Evolutionary conservation across 2,797 vertebrate genomes (phyloP), one percentile per base, ranked within the genome.

Genomic region (Miichthys miiuy): DNA sequence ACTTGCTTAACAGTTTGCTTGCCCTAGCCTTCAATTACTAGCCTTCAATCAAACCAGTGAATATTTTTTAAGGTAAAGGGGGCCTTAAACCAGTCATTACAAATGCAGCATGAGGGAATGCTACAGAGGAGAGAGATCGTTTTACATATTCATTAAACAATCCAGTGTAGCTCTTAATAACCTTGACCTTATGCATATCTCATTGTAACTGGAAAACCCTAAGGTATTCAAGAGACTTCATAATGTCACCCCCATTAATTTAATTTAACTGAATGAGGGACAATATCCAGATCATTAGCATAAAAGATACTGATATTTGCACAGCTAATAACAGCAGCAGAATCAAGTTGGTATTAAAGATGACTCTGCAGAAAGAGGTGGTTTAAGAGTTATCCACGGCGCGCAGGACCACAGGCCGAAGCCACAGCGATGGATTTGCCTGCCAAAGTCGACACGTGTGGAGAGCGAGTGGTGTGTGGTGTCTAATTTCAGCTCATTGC

Each of bases 1-100:
- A 87, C 90, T 91, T 89, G 77, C 92, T 94, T 89, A 88, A 92
- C 87, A 92, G 87, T 93, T 93, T 89, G 80, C 88, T 89, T 68
- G 73, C 81, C 81, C 64, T 47, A 70, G 83, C 81, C 85, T 89
- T 92, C 92, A 92, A 90, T 92, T 92, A 92, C 84, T 52, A 84
- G 75, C 80, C 77, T 87, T 92, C 87, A 84, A 89, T 88, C 83
- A 87, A 81, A 71, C 69, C 48, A 63, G 65, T 60, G 67, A 56
- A 11, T 63, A 61, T 69, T 87, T 82, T 62, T 77, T 13, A 25
- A 50, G 51, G 56, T 46, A 75, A 83, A 87, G 72, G 16, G 51
- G 21, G 47, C 57, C 72, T 78, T 72, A 74, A 85, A 86, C 30
- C 78, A 42, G 78, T 86, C 81, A 64, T 86, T 82, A 67, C 23